Conservation (phyloP, 2,888 invertebrate genomes). For the Drosophila mercatorum region DNA sequence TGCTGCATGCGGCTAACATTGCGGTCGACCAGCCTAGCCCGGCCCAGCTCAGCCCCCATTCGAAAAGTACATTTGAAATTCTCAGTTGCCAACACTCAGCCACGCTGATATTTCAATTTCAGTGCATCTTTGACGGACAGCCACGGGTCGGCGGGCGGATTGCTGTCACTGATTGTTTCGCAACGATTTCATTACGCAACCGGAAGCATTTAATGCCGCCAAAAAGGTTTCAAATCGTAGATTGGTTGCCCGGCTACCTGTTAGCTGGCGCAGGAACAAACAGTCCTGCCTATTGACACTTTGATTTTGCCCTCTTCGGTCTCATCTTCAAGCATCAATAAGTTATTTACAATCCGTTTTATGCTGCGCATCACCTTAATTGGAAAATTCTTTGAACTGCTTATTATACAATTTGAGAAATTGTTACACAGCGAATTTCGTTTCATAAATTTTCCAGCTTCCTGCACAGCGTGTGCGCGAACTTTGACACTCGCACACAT, state of each 20-base stretch:
- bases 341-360: not conserved
- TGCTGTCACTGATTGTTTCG: constrained; percentile 30
- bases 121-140: constrained; percentile 47
- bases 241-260: constrained; percentile 5
- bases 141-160: constrained; percentile 23
- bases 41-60: not conserved
- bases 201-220: constrained; percentile 33
- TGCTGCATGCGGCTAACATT: constrained; percentile 70
- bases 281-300: not conserved
- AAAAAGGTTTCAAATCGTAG: constrained; percentile 10
- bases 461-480: constrained; percentile 34
- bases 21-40: constrained; percentile 40
- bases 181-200: constrained; percentile 42
- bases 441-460: constrained; percentile 53
- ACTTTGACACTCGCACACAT: constrained; percentile 6
- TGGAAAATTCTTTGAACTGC: constrained; percentile 26
- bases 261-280: constrained; percentile 1
- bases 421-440: constrained; percentile 16
- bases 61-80: constrained; percentile 56
- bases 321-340: not conserved
- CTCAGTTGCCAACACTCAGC: constrained; percentile 26
- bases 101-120: constrained; percentile 55
- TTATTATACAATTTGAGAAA: constrained; percentile 23
- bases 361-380: not conserved
- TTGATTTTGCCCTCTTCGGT: not conserved